Percentiles rank a stretch among this genome's conserved stretches.
These are phyloP conservation scores for Drosophila testacea DNA, from an alignment of 2,888 invertebrate genomes.

Conservation along the genomic window DNA sequence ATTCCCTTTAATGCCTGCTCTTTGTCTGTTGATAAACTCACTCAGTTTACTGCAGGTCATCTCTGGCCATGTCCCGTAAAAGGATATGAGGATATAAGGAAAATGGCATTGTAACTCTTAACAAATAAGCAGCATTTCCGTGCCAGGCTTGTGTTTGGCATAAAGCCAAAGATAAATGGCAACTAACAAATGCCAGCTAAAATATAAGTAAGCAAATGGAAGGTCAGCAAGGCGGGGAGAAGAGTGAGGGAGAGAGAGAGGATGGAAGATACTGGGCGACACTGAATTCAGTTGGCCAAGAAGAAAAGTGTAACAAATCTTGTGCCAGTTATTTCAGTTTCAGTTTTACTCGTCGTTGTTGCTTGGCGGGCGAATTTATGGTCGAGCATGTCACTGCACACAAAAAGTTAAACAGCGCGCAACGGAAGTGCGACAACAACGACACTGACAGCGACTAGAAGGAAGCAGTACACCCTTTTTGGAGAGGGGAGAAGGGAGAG, in stretches of 20 bases:
- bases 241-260: not conserved
- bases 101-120: constrained; percentile 63
- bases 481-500: not conserved
- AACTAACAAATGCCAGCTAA: constrained; percentile 72
- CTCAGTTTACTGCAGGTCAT: constrained; percentile 72
- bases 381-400: constrained; percentile 77
- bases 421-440: constrained; percentile 76
- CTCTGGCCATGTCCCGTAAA: constrained; percentile 7
- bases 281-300: constrained; percentile 35
- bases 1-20: not conserved
- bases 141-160: constrained; percentile 71
- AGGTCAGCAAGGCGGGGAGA: constrained; percentile 47
- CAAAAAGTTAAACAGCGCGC: constrained; percentile 80
- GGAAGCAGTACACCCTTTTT: not conserved
- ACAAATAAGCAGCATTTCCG: constrained; percentile 78
- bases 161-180: constrained; percentile 79
- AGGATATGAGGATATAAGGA: constrained; percentile 36
- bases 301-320: constrained; percentile 71
- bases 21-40: constrained; percentile 60
- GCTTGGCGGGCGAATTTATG: constrained; percentile 69
- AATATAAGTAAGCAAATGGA: constrained; percentile 62
- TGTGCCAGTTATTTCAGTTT: constrained; percentile 57
- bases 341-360: constrained; percentile 40
- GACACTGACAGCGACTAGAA: not conserved
- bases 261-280: constrained; percentile 1